Percentiles rank a stretch among this genome's conserved stretches.
Conservation (phyloP, 2,888 invertebrate genomes). For the Papilio gigon region DNA sequence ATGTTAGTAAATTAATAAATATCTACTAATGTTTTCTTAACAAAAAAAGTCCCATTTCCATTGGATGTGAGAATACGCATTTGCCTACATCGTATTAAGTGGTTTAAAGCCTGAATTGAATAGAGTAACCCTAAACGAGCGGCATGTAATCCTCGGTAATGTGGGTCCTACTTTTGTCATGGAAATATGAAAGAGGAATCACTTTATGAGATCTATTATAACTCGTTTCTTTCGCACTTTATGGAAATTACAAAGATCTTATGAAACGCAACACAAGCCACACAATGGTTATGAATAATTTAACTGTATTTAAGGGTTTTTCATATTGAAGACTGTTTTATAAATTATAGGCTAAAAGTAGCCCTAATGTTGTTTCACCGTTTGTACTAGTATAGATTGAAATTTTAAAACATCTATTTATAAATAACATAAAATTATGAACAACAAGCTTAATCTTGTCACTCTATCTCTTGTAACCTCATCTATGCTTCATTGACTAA, state of each 20-base stretch:
- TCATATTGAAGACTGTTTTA: not conserved
- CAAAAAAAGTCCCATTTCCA: too few species aligned
- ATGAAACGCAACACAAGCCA: not conserved
- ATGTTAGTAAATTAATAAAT: too few species aligned
- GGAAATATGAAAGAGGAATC: slow-evolving; percentile 30
- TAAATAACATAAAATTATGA: too few species aligned
- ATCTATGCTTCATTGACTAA: too few species aligned
- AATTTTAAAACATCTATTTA: too few species aligned
- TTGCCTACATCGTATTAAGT: slow-evolving; percentile 23
- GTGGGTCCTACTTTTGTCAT: slow-evolving; percentile 37
- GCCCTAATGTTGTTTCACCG: too few species aligned
- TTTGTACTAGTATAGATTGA: too few species aligned
- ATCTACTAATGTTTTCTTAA: too few species aligned
- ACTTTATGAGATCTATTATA: slow-evolving; percentile 30
- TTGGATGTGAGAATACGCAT: slow-evolving; percentile 22
- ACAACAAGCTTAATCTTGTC: too few species aligned
- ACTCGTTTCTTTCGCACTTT: slow-evolving; percentile 26
- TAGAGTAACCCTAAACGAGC: slow-evolving; percentile 29
- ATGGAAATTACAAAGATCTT: slow-evolving; percentile 30
- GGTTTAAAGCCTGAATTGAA: slow-evolving; percentile 18
- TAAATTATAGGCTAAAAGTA: too few species aligned
- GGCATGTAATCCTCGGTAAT: slow-evolving; percentile 25
- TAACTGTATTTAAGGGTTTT: not conserved
- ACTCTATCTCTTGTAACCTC: too few species aligned
- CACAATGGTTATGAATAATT: not conserved